A percentile compares a stretch with the other conserved stretches of the same genome.
phyloP scores from a whole-genome alignment of 2,888 invertebrate species.

The Phalangium opilio region DNA sequence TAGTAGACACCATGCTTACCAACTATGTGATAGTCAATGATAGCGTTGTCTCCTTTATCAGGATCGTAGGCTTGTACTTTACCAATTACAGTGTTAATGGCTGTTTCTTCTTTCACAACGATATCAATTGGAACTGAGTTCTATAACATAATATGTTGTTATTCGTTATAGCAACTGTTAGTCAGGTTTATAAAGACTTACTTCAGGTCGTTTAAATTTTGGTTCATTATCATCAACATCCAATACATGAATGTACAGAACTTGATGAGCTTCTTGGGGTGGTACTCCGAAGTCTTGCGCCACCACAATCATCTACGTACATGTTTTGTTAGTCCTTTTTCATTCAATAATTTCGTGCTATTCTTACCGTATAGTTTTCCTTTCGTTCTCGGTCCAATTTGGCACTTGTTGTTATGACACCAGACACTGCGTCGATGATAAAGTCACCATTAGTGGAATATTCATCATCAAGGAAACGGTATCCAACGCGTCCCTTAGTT shows the following conservation, averaged over 20 bases:
- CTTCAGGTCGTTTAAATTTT: constrained; percentile 48
- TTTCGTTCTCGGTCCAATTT: constrained; percentile 57
- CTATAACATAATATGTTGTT: constrained; percentile 29
- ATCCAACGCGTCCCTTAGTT: constrained; percentile 55
- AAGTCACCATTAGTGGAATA: constrained; percentile 39
- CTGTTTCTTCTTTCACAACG: constrained; percentile 48
- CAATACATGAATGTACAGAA: constrained; percentile 48
- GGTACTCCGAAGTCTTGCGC: constrained; percentile 63
- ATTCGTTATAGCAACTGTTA: too few relatives aligned
- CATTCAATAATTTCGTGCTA: too few relatives aligned
- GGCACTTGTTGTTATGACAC: constrained; percentile 51
- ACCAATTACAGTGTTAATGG: constrained; percentile 49
- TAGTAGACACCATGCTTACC: too few relatives aligned
- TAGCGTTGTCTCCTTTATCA: constrained; percentile 56
- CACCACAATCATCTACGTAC: constrained; percentile 39
- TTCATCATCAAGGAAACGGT: constrained; percentile 53
- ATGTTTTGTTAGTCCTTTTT: too few relatives aligned
- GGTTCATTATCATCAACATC: constrained; percentile 69
- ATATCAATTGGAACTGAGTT: constrained; percentile 49
- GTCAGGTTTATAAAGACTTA: constrained; percentile 5
- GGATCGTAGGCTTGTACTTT: constrained; percentile 53
- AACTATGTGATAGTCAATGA: constrained; percentile 54
- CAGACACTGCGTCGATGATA: constrained; percentile 48
- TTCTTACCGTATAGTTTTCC: constrained; percentile 50
- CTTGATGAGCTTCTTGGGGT: constrained; percentile 53